These are phyloP conservation scores for Acrobasis repandana DNA, from an alignment of 2,888 invertebrate species.

Conservation along the genomic window DNA sequence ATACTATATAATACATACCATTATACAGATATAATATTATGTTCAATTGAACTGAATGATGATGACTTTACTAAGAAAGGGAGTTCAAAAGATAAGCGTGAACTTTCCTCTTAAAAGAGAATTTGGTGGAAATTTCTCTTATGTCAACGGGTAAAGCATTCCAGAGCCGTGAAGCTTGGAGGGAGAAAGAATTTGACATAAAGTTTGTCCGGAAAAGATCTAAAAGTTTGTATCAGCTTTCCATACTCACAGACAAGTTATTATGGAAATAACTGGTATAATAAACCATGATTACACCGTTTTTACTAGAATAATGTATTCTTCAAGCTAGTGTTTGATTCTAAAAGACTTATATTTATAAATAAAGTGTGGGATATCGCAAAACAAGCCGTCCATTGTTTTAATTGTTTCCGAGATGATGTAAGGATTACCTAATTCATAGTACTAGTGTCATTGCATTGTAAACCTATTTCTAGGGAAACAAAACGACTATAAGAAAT, in stretches of 20 bases:
- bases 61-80: too few relatives aligned
- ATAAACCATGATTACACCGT: slow-evolving; percentile 10
- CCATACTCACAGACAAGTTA: slow-evolving; percentile 1
- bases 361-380: slow-evolving; percentile 13
- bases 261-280: not conserved
- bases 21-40: too few relatives aligned
- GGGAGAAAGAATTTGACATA: too few relatives aligned
- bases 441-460: slow-evolving; percentile 18
- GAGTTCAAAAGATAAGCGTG: too few relatives aligned
- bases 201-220: too few relatives aligned
- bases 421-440: slow-evolving; percentile 21
- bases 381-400: slow-evolving; percentile 9
- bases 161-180: too few relatives aligned
- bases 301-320: slow-evolving; percentile 17
- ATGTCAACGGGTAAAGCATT: too few relatives aligned
- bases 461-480: not conserved
- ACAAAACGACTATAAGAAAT: slow-evolving; percentile 10
- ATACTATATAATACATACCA: too few relatives aligned
- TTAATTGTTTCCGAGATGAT: slow-evolving; percentile 13
- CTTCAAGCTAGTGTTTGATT: slow-evolving; percentile 9
- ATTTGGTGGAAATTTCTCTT: too few relatives aligned
- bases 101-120: too few relatives aligned
- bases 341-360: slow-evolving; percentile 18
- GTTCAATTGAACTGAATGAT: too few relatives aligned
- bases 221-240: not conserved